These are phyloP conservation scores for Abrostola tripartita DNA, from an alignment of 2,888 invertebrate species.

Conservation along the genomic window DNA sequence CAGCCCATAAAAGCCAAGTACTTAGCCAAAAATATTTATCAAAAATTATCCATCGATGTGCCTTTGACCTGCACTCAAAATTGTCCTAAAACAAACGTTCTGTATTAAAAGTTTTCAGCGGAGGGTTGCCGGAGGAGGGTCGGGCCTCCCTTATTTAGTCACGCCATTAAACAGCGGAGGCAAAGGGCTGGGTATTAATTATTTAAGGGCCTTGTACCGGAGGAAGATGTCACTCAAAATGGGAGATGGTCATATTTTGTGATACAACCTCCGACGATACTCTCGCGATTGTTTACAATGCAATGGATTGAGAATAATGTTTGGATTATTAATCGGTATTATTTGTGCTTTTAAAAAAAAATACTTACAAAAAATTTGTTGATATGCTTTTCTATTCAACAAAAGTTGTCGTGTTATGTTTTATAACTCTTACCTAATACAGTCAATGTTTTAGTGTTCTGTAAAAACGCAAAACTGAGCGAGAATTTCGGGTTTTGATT, in stretches of 20 bases:
- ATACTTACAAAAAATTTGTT: background rate
- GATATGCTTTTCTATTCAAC: no score
- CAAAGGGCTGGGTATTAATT: slow-evolving; percentile 84
- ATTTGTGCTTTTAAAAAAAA: background rate
- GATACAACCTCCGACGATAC: slow-evolving; percentile 33
- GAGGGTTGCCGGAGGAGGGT: slow-evolving; percentile 58
- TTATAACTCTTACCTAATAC: no score
- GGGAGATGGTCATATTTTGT: slow-evolving; percentile 51
- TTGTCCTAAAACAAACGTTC: slow-evolving; percentile 74
- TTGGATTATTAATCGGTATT: background rate
- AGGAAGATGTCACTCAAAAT: slow-evolving; percentile 68
- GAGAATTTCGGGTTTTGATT: no score
- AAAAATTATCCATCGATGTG: slow-evolving; percentile 30
- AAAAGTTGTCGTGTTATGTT: no score
- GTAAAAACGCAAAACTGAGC: no score
- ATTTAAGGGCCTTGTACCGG: slow-evolving; percentile 63
- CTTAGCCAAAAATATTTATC: slow-evolving; percentile 20
- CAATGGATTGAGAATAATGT: background rate
- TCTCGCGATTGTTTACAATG: slow-evolving; percentile 19
- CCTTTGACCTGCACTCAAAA: slow-evolving; percentile 64
- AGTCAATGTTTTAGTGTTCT: no score
- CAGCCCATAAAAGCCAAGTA: slow-evolving; percentile 6
- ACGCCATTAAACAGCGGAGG: slow-evolving; percentile 83
- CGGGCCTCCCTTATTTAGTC: slow-evolving; percentile 82
- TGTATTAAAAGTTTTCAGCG: slow-evolving; percentile 77